Evolutionary conservation across 2,113 vertebrate species (phyloP), one percentile per base, ranked within the genome.

Genomic region (Lepus europaeus): DNA sequence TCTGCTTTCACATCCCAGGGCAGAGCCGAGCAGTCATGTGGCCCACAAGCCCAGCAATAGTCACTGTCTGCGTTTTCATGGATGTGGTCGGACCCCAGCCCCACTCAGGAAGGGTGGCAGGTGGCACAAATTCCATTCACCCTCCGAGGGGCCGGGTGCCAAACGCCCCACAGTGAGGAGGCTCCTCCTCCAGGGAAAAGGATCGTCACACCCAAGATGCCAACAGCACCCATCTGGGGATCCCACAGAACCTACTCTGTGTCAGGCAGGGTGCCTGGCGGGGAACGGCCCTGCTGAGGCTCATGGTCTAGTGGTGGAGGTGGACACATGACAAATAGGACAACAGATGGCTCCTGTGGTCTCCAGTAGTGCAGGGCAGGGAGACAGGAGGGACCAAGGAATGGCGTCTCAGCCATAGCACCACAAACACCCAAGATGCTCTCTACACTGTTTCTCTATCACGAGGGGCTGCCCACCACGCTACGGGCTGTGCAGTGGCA

Each of bases 381-480:
- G 45, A 86, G 39, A 11, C 2, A 66, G 68, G 25, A 39, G 0
- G 33, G 23, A 61, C 39, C 13, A 56, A 53, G 59, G 0, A 16
- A 19, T 11, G 17, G 56, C 23, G 29, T 79, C 81, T 39, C 68
- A 19, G 3, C 14, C 16, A 27, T 7, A 1, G 45, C 39, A 23
- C 25, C 19, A 14, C 0, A 33, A 33, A 72, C 10, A 9, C 19
- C n/a, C 11, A 4, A 13, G 17, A 73, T 16, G 33, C 19, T 22
- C 12, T 29, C 45, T 19, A 73, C 5, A 13, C 39, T 76, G 16
- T 31, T 56, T 31, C 72, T 76, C 61, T 83, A n/a, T 29, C 12
- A 0, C 9, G 31, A 45, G 53, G 4, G 0, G 6, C 9, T 10
- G 36, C 39, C 39, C 39, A 1, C 39, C 39, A 6, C 39, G 39